phyloP scores from a whole-genome alignment of 2,888 invertebrate genomes.

The Steinernema hermaphroditum region DNA sequence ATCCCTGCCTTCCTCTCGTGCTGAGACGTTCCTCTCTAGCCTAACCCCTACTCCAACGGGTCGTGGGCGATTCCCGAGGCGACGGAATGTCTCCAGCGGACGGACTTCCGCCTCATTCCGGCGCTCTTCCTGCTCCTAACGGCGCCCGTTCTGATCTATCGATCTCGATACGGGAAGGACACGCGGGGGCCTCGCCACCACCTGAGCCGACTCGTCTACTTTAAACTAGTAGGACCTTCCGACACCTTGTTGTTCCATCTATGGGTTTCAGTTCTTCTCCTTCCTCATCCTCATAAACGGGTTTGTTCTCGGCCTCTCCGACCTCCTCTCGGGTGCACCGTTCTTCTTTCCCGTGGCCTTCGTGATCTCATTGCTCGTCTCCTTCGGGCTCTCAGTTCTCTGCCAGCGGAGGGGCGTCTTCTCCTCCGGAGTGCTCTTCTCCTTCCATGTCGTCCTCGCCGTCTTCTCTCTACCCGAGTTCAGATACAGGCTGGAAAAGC shows the following conservation, averaged over 20 bases:
- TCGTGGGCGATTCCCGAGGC: neutral
- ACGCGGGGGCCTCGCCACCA: neutral
- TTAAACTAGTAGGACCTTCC: neutral
- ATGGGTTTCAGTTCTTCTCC: neutral
- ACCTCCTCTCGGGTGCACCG: neutral
- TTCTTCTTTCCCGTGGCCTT: neutral
- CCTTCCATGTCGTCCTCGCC: slow-evolving; percentile 53
- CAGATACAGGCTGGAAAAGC: neutral
- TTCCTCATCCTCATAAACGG: neutral
- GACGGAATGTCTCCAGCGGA: neutral
- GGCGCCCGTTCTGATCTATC: neutral
- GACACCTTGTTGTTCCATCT: neutral
- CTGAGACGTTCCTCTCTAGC: neutral
- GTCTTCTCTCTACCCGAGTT: slow-evolving; percentile 49
- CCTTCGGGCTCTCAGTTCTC: slow-evolving; percentile 52
- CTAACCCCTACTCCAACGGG: neutral
- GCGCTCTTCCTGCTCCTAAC: neutral
- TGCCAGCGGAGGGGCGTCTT: slow-evolving; percentile 59
- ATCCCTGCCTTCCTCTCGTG: neutral
- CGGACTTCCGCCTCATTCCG: neutral
- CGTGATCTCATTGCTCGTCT: slow-evolving; percentile 34
- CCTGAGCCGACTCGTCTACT: neutral
- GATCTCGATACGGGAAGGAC: neutral
- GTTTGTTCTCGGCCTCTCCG: neutral
- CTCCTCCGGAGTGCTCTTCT: slow-evolving; percentile 62